Evolutionary conservation across 1,140 invertebrate genomes (phyloP), one percentile per base, ranked within the genome.

Genomic region (Anthonomus grandis): DNA sequence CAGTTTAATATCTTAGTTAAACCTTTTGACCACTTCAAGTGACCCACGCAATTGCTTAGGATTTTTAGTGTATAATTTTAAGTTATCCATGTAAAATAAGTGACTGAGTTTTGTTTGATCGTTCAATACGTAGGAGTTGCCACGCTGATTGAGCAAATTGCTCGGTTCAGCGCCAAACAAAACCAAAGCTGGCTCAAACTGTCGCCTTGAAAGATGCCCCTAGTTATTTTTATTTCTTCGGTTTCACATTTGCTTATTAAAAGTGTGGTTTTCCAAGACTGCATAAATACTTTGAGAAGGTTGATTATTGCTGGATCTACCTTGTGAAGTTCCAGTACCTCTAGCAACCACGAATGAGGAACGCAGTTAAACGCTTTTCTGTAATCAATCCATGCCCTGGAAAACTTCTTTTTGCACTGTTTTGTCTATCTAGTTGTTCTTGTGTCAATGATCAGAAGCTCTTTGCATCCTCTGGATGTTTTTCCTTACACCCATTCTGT

Each of bases 201-300:
- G 34, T 64, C 65, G 9, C 64, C 61, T 34, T 65, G 63, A 22
- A 67, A 65, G n/a, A 65, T 67, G 31, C 59, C 61, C 27, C 56
- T 37, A 10, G 25, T 48, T 25, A 60, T 57, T 3, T 46, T 9
- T 48, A 56, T 34, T 19, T 47, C 52, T n/a, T 39, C 15, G 37
- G 37, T 39, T 39, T 13, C 37, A 6, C 6, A 21, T 42, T 17
- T 21, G 15, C 9, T 19, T 9, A 18, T 4, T 10, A 3, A 21
- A 15, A 42, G 39, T 6, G 3, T 42, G 24, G 23, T 47, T 15
- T n/a, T 5, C 4, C 23, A 47, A 4, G n/a, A 10, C 6, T 47
- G 21, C 45, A 13, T 47, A 10, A 8, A 27, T 4, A 8, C 31
- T 13, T 8, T 15, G 2, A 51, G 15, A 17, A 51, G 41, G 19